Base-by-base conservation (phyloP, 2,888 invertebrate genomes). In the Scrobipalpa atriplicella region DNA sequence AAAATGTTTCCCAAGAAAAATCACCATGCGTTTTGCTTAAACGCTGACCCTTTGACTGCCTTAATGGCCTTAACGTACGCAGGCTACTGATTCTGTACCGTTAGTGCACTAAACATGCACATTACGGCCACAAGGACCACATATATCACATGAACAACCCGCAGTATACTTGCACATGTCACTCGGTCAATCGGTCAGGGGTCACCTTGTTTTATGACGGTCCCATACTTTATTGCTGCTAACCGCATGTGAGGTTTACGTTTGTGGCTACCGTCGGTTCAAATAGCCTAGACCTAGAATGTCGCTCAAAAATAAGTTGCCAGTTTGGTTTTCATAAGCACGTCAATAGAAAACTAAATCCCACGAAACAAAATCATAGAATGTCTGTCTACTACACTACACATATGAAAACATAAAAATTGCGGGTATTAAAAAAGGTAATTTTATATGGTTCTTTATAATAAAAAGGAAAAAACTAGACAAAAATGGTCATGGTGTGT, bases 101-200 rank as follows among this genome's bases (percentile, higher is more conserved):
- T 41, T 38, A 41, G 61, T 18, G 16, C 41, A 41, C 36, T 61
- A 41, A 29, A 41, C 38, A 16, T 61, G 38, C 38, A 39, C 61
- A 61, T 41, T 38, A 61, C 36, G 61, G 19, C 54, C 54, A 56
- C 19, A 21, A 21, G 54, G 19, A 21, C 21, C 19, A 13, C 54
- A 21, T 56, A 13, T 21, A 56, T 56, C 54, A 56, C 54, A 13
- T 56, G 29, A 21, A 29, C 13, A 13, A 21, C 21, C 21, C 21
- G 13, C 5, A 21, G 11, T 29, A 11, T 21, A 56, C 21, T 21
- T 21, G 21, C 13, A 11, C 54, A 56, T 38, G 52, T 65, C 36
- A 65, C 60, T 65, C 51, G 65, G 36, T 29, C 65, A 60, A n/a
- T 39, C 38, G 52, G 54, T 38, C 65, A 29, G 29, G n/a, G 64